These are phyloP conservation scores for Otis tarda DNA, from an alignment of 2,113 vertebrate species.

Conservation along the genomic window DNA sequence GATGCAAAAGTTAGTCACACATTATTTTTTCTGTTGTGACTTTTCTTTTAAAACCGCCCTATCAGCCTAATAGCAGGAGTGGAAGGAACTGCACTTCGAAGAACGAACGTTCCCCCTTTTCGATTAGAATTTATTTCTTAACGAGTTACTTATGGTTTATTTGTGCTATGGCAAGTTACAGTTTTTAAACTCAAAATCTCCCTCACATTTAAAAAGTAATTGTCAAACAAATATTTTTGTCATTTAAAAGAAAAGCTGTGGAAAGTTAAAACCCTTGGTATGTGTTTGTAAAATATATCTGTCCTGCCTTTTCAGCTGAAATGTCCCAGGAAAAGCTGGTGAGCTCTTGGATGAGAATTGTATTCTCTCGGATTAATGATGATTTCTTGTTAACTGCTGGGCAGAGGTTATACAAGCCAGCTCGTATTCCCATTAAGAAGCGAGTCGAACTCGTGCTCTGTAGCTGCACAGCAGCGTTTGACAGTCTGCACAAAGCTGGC, in stretches of 20 bases:
- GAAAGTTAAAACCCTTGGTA: background rate
- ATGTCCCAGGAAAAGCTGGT: background rate
- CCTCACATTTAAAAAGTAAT: background rate
- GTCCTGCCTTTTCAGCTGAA: background rate
- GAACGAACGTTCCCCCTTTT: background rate
- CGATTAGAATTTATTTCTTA: background rate
- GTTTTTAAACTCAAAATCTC: background rate
- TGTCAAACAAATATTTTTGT: background rate
- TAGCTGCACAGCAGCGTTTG: background rate
- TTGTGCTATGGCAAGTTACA: background rate
- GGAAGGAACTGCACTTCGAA: background rate
- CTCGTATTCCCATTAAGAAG: background rate
- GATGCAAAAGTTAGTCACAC: background rate
- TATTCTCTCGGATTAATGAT: background rate
- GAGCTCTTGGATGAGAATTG: background rate
- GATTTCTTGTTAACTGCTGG: conserved; percentile 8
- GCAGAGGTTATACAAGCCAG: background rate
- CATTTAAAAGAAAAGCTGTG: background rate
- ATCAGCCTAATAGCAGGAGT: background rate
- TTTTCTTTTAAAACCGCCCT: background rate
- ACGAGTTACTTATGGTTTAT: background rate
- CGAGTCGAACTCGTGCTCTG: background rate
- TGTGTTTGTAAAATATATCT: background rate
- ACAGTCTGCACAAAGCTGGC: background rate
- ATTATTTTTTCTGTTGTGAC: background rate